phyloP scores from a whole-genome alignment of 2,797 vertebrate genomes.

The Hypotaenidia okinawae region DNA sequence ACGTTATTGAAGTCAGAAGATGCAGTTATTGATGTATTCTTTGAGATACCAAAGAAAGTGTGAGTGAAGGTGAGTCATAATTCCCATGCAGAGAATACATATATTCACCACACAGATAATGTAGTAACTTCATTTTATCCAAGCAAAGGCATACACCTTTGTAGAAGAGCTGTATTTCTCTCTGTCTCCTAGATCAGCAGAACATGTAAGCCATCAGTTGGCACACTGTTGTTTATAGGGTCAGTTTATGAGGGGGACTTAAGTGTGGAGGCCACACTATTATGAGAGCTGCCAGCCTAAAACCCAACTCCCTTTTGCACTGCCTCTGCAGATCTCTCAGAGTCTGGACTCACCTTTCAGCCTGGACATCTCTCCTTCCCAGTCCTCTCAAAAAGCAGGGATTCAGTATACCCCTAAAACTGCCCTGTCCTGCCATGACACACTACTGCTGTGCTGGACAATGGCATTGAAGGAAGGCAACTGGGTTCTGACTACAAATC shows the following conservation, averaged over 20 bases:
- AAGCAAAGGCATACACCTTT: neutral
- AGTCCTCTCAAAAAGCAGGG: neutral
- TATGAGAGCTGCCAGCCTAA: neutral
- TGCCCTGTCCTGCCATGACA: neutral
- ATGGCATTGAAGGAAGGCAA: neutral
- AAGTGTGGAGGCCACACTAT: neutral
- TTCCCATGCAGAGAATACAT: neutral
- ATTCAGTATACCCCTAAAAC: neutral
- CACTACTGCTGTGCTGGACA: neutral
- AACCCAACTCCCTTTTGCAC: neutral
- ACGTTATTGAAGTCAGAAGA: neutral
- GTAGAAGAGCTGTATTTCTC: neutral
- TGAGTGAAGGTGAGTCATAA: neutral
- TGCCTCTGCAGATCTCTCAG: no score
- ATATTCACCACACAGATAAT: neutral
- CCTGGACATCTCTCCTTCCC: neutral
- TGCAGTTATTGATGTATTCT: rapidly evolving
- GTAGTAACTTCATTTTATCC: neutral
- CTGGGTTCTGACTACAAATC: neutral
- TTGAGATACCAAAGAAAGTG: neutral
- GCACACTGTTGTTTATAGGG: neutral
- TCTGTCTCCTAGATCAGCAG: neutral
- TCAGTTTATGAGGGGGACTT: neutral
- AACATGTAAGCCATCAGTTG: neutral
- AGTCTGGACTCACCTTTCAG: neutral